Base-by-base conservation (phyloP, 2,113 vertebrate genomes). In the Dryoscopus gambensis region DNA sequence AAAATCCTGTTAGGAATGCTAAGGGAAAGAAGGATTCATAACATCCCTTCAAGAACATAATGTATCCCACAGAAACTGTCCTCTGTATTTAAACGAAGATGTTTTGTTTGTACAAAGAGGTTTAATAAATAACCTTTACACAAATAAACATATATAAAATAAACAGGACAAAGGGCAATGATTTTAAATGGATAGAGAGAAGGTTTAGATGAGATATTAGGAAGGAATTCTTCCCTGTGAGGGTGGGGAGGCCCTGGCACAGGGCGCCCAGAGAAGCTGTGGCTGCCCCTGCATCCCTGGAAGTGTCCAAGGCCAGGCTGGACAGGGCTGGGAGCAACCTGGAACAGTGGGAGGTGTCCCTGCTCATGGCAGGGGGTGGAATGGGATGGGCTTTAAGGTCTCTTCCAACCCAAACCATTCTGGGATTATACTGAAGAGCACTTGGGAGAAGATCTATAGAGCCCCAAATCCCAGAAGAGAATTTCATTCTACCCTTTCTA, bases 261-360 rank as follows among this genome's bases (percentile, higher is more conserved):
- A 52, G 68, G 31, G 0, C 74, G 19, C 28, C 24, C 62, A 82
- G 39, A 53, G 39, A 0, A 82, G n/a, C 62, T 75, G 53, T 25
- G 62, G 78, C 62, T 82, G 69, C 20, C 49, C 35, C 75, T 33
- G 63, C 10, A 47, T 21, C 53, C 52, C 69, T 60, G 44, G 11
- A 0, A 59, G 33, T 46, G 78, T 2, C 2, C 53, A 0, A n/a
- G 53, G n/a, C 28, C 44, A 53, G n/a, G 39, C 0, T 67, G 76
- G 59, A 57, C 0, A 0, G 57, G 31, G 21, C 27, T 37, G 13
- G 60, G 52, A 67, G 8, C 52, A 44, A 0, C 23, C 27, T 89
- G 86, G 77, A 6, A 0, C 0, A 14, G 37, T 67, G 53, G 33
- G 6, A 75, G 33, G 15, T 30, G 60, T 21, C 39, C 44, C 52